phyloP scores from a whole-genome alignment of 2,888 invertebrate species.

The Gymnocheta viridis region DNA sequence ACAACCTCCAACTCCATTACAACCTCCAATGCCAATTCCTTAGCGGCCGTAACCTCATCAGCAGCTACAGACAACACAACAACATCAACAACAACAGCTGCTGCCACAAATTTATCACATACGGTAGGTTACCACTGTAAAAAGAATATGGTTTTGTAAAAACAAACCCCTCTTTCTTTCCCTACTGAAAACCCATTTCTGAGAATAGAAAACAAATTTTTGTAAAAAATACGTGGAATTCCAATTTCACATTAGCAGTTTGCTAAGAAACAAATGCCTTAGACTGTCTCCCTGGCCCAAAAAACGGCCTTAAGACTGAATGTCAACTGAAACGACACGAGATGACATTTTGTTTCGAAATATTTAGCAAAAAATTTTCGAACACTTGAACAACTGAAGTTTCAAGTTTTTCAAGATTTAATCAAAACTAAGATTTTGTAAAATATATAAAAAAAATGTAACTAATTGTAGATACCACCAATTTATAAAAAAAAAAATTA shows the following conservation, averaged over 20 bases:
- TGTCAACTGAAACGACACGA: background rate
- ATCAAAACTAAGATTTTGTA: constrained; percentile 34
- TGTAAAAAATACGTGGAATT: constrained; percentile 4
- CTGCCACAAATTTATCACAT: constrained; percentile 72
- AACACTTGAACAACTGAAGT: background rate
- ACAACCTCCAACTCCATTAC: constrained; percentile 48
- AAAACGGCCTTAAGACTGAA: background rate
- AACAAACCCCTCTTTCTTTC: background rate
- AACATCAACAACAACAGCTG: constrained; percentile 73
- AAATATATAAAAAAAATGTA: constrained; percentile 31
- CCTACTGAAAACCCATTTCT: constrained; percentile 3
- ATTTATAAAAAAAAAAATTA: constrained; percentile 1
- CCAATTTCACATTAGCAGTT: background rate
- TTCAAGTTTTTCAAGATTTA: background rate
- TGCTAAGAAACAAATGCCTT: constrained; percentile 13
- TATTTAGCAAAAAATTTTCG: constrained; percentile 11
- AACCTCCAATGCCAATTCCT: constrained; percentile 51
- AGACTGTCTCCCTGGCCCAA: background rate
- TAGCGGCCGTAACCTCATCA: constrained; percentile 65
- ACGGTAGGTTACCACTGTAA: constrained; percentile 76
- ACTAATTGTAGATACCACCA: constrained; percentile 16
- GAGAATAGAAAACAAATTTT: background rate
- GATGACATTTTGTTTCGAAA: constrained; percentile 1
- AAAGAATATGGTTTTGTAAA: constrained; percentile 58
- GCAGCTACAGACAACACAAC: constrained; percentile 68